Percentiles rank a stretch among this genome's conserved stretches.
Evolutionary conservation across 2,113 vertebrate species (phyloP).

Genomic region (Dasyurus viverrinus): DNA sequence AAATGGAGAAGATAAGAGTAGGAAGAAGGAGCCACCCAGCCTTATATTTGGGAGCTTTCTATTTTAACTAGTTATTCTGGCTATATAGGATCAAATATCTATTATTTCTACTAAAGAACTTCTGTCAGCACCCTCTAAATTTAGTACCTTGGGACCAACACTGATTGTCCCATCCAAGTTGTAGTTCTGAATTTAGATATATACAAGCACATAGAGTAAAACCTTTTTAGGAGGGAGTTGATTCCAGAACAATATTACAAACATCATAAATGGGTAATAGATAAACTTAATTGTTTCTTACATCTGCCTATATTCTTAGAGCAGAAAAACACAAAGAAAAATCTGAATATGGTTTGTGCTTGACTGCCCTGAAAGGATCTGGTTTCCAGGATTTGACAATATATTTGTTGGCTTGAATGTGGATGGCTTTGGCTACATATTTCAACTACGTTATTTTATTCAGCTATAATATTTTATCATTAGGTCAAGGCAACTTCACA

Average conservation of each 20-base stretch:
- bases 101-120: neutral
- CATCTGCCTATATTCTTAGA: neutral
- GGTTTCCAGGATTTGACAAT: slow-evolving; percentile 42
- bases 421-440: neutral
- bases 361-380: slow-evolving; percentile 44
- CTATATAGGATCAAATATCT: neutral
- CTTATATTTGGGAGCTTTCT: neutral
- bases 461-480: neutral
- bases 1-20: neutral
- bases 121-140: neutral
- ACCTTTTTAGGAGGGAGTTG: neutral
- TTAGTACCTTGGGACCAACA: neutral
- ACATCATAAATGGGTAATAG: neutral
- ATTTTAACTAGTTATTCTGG: neutral
- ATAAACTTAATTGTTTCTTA: neutral
- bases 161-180: neutral
- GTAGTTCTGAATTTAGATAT: neutral
- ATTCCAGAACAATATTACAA: neutral
- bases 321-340: slow-evolving; percentile 1
- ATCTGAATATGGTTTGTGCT: slow-evolving; percentile 27
- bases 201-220: neutral
- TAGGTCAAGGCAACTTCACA: neutral
- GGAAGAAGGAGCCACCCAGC: neutral
- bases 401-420: neutral
- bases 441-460: neutral